Evolutionary conservation across 2,888 invertebrate species (phyloP), one percentile per base, ranked within the genome.

Genomic region (Xestoiulus laeticollis): DNA sequence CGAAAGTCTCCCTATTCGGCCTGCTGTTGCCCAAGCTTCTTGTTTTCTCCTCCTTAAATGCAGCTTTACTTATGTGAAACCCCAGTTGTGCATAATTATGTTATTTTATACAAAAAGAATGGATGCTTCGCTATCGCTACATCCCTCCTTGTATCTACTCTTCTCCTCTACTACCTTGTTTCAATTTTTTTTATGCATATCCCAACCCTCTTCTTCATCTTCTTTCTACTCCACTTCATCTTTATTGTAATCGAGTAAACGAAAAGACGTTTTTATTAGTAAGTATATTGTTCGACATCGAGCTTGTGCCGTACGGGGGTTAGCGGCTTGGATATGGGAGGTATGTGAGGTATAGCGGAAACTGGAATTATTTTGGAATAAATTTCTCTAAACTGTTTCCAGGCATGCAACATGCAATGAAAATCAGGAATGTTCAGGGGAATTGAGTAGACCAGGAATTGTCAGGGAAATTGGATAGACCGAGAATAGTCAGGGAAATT

Each of bases 41-140:
- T 68, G 68, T 68, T 68, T 68, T 68, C 68, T 68, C 68, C 68
- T 68, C 4, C 68, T 68, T 68, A 68, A 68, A 68, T 68, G 68
- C 68, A 68, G 68, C 68, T 68, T 68, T 68, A 68, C 68, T 68
- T 68, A 68, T 68, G 68, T 68, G 68, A 68, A 68, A 68, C 68
- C 68, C 68, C 68, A 68, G 68, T 68, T 68, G 68, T 68, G 68
- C 26, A 68, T 68, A 68, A 68, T 68, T 68, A 68, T 68, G 68
- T 68, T 68, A 68, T 68, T 68, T 68, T 68, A 68, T 68, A 68
- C 68, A 68, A 68, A 68, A 68, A 68, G 68, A 10, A 68, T n/a
- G 68, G 68, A 68, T 68, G 26, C 68, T 26, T 68, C 68, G 68
- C 68, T 68, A 68, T 68, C 68, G 22, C 26, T n/a, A 68, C 26